Conservation (phyloP, 2,888 invertebrate genomes). For the Andrena praecox region DNA sequence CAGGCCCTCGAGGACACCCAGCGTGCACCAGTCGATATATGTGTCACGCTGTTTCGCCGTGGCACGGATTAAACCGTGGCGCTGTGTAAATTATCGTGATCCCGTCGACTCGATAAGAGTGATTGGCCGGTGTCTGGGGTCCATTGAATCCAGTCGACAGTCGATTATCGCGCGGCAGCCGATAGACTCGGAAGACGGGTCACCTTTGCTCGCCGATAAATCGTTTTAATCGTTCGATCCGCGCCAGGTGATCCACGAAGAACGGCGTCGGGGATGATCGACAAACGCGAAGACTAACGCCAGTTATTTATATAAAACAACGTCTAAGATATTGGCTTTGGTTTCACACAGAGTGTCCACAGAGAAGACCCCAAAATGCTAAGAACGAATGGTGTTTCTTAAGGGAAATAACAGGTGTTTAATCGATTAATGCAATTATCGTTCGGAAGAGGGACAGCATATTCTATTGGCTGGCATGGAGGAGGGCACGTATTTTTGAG, state of each 20-base stretch:
- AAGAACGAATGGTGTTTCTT: too few relatives aligned
- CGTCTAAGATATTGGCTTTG: too few relatives aligned
- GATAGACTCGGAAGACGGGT: slow-evolving; percentile 15
- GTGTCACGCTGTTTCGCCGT: slow-evolving; percentile 35
- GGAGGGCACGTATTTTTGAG: background rate
- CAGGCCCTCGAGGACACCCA: slow-evolving; percentile 43
- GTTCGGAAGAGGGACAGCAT: background rate
- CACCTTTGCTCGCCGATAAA: slow-evolving; percentile 15
- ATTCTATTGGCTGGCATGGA: background rate
- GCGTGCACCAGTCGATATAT: slow-evolving; percentile 34
- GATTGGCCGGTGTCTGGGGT: slow-evolving; percentile 37
- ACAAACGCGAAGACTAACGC: too few relatives aligned
- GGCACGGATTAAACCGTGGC: slow-evolving; percentile 45
- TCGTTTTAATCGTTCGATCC: slow-evolving; percentile 4
- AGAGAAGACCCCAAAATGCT: too few relatives aligned
- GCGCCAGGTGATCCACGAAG: background rate
- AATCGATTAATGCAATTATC: too few relatives aligned
- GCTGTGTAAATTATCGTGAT: slow-evolving; percentile 57
- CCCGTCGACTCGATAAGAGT: slow-evolving; percentile 51
- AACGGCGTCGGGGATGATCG: background rate
- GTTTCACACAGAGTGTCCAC: too few relatives aligned
- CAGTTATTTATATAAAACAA: too few relatives aligned
- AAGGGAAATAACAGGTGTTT: too few relatives aligned
- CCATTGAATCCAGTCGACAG: slow-evolving; percentile 38
- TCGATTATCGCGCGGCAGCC: slow-evolving; percentile 34